Percentiles rank a stretch among this genome's conserved stretches.
Evolutionary conservation across 2,113 vertebrate genomes (phyloP).

Genomic region (Gallinago jamesoni): DNA sequence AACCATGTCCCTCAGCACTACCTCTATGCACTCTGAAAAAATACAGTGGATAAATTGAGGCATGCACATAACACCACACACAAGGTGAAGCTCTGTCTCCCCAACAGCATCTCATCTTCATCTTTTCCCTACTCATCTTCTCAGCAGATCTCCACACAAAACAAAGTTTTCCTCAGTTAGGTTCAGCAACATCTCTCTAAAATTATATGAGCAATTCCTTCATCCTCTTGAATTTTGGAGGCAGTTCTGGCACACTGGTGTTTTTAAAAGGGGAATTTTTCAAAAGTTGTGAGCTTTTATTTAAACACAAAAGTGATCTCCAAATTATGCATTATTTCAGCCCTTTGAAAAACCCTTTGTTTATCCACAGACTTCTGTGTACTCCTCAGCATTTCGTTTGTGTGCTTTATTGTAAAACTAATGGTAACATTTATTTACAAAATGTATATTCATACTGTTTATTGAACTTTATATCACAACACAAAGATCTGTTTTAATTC

Average conservation of each 20-base stretch:
- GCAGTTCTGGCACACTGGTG: background rate
- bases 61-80: fast-evolving
- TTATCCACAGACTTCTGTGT: background rate
- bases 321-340: background rate
- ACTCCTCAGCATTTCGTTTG: background rate
- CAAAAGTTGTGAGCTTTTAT: background rate
- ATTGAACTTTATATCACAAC: background rate
- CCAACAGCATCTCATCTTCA: background rate
- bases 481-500: background rate
- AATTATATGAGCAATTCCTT: background rate
- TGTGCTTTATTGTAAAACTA: background rate
- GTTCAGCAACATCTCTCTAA: background rate
- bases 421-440: background rate
- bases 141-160: background rate
- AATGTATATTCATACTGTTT: background rate
- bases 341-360: background rate
- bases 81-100: background rate
- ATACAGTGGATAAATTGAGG: background rate
- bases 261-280: background rate
- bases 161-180: background rate
- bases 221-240: background rate
- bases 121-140: background rate
- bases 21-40: background rate
- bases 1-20: background rate
- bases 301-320: background rate